Conservation (phyloP, 2,113 vertebrate species). For the Alaudala cheleensis region DNA sequence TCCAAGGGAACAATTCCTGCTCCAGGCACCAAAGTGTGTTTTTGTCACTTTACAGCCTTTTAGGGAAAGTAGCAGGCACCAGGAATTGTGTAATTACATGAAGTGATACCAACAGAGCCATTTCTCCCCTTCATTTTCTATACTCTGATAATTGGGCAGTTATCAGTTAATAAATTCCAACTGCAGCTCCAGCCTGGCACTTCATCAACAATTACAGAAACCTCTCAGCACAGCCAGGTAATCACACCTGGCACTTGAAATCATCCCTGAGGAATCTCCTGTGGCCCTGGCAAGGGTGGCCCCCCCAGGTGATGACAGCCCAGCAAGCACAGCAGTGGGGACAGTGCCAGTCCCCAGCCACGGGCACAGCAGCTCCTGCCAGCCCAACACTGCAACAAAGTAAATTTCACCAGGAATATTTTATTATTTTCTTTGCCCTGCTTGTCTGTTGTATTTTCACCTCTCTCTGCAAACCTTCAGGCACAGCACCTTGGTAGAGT, state of each 20-base stretch:
- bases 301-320: too few relatives aligned
- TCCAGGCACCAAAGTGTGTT: background rate
- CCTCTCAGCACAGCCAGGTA: background rate
- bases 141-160: background rate
- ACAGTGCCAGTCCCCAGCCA: too few relatives aligned
- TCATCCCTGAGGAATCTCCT: background rate
- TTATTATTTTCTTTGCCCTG: background rate
- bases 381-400: background rate
- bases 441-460: background rate
- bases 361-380: too few relatives aligned
- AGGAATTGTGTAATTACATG: background rate
- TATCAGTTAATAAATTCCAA: background rate
- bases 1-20: background rate
- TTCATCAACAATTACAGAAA: background rate
- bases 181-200: background rate
- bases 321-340: too few relatives aligned
- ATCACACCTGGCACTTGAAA: background rate
- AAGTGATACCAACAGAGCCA: background rate
- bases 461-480: background rate
- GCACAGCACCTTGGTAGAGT: background rate
- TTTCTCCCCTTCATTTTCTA: background rate
- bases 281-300: too few relatives aligned
- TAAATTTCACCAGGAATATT: background rate
- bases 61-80: background rate
- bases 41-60: background rate